phyloP scores from a whole-genome alignment of 2,113 vertebrate genomes.

The Danionella cerebrum region DNA sequence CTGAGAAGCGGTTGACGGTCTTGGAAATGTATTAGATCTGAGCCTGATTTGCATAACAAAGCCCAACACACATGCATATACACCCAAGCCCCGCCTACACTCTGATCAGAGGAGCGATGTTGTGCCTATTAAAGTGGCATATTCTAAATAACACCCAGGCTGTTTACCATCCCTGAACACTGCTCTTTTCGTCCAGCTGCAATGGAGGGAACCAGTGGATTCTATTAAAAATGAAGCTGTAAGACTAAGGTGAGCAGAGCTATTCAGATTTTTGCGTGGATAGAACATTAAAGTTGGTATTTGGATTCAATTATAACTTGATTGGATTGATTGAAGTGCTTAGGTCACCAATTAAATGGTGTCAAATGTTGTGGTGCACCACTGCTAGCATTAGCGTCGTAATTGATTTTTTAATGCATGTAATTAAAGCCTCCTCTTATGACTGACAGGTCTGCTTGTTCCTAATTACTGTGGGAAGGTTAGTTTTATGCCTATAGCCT shows the following conservation, averaged over 20 bases:
- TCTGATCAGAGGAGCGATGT: conserved; percentile 23
- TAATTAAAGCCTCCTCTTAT: neutral
- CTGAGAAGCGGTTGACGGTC: conserved; percentile 23
- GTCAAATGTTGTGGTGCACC: too few species aligned
- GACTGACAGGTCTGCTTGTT: neutral
- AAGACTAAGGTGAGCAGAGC: conserved; percentile 28
- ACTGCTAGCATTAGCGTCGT: too few species aligned
- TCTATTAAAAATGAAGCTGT: conserved; percentile 16
- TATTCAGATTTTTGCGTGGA: too few species aligned
- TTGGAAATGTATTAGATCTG: neutral
- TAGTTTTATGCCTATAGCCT: neutral
- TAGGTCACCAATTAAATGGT: too few species aligned
- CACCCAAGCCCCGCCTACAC: conserved; percentile 13
- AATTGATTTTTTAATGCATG: too few species aligned
- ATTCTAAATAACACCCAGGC: conserved; percentile 15
- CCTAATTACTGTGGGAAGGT: neutral
- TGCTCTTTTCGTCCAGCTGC: neutral
- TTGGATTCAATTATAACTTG: too few species aligned
- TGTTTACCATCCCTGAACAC: neutral
- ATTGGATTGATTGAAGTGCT: too few species aligned
- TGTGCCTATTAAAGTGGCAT: conserved; percentile 35
- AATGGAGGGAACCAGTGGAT: conserved; percentile 11
- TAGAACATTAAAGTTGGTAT: too few species aligned
- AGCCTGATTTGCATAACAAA: conserved; percentile 43
- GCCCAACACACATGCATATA: neutral